Evolutionary conservation across 1,140 invertebrate species (phyloP), one percentile per base, ranked within the genome.

Genomic region (Nylanderia fulva): DNA sequence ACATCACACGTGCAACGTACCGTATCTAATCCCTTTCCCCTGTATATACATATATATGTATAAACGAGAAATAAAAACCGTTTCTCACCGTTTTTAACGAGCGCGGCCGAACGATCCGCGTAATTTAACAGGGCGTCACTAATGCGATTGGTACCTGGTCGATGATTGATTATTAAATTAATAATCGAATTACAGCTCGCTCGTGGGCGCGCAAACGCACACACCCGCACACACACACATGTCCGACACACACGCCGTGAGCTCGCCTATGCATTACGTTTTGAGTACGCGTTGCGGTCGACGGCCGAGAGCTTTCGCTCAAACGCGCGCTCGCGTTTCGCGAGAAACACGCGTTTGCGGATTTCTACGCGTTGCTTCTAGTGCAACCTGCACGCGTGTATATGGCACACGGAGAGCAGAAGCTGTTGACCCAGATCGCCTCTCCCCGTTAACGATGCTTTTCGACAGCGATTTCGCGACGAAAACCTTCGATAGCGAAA

Each of bases 101-200:
- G 8, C 42, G 29, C 1, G n/a, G n/a, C n/a, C 21, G 21, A n/a
- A n/a, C n/a, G 63, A 52, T 39, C 13, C 18, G 27, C 60, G 64
- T 72, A 56, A 82, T 82, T 72, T 58, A 82, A 58, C 66, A 29
- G 77, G 24, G 52, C 52, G 66, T 82, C 52, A 42, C 77, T 82
- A 82, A 82, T 71, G 52, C 66, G 66, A 82, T 82, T 72, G 52
- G 24, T 58, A 71, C 21, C 64, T 27, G 66, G 77, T 36, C 77
- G 77, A 72, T 82, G 66, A 82, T 82, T 82, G 77, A 82, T 82
- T 82, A 82, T 82, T 82, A 82, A 82, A 82, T 82, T 82, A 82
- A 82, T 82, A 82, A 82, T 82, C 66, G 77, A 82, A 82, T 82
- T 82, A 80, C 77, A 58, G 8, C 33, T 15, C 24, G 66, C 24